Evolutionary conservation across 2,888 invertebrate genomes (phyloP).

Genomic region (Cartodere bifasciata): DNA sequence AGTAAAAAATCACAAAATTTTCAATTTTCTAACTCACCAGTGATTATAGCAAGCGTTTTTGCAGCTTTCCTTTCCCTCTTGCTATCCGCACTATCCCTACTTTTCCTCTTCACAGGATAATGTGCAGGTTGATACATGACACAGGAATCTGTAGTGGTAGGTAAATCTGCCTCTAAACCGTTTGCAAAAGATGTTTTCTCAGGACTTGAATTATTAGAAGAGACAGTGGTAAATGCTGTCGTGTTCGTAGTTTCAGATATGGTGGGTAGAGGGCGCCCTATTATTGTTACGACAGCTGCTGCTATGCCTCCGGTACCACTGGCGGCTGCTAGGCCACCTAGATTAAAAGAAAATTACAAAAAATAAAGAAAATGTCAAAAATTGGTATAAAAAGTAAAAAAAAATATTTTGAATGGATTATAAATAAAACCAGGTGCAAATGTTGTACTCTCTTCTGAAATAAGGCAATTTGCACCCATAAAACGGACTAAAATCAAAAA

Average conservation of each 20-base stretch:
- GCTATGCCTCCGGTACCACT: slow-evolving; percentile 61
- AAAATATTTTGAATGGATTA: too few species aligned
- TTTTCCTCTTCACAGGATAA: slow-evolving; percentile 43
- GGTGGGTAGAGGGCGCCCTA: slow-evolving; percentile 52
- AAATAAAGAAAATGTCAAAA: too few species aligned
- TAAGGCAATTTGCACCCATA: too few species aligned
- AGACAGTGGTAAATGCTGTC: slow-evolving; percentile 60
- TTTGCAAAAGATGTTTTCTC: slow-evolving; percentile 61
- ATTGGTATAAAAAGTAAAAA: too few species aligned
- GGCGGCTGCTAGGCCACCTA: slow-evolving; percentile 46
- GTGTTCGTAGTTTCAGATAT: slow-evolving; percentile 53
- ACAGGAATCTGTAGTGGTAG: slow-evolving; percentile 40
- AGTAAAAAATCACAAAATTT: slow-evolving; percentile 35
- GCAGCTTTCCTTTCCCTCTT: slow-evolving; percentile 71
- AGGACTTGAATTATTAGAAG: slow-evolving; percentile 62
- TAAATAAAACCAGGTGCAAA: too few species aligned
- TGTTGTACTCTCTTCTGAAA: too few species aligned
- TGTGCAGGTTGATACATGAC: slow-evolving; percentile 29
- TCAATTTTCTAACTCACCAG: slow-evolving; percentile 33
- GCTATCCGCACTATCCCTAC: slow-evolving; percentile 60
- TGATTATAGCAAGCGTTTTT: slow-evolving; percentile 73
- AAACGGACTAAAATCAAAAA: too few species aligned
- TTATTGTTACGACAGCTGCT: slow-evolving; percentile 51
- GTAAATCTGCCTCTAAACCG: slow-evolving; percentile 51
- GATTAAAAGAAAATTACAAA: too few species aligned